Conservation (phyloP, 2,113 vertebrate genomes). For the Platichthys stellatus region DNA sequence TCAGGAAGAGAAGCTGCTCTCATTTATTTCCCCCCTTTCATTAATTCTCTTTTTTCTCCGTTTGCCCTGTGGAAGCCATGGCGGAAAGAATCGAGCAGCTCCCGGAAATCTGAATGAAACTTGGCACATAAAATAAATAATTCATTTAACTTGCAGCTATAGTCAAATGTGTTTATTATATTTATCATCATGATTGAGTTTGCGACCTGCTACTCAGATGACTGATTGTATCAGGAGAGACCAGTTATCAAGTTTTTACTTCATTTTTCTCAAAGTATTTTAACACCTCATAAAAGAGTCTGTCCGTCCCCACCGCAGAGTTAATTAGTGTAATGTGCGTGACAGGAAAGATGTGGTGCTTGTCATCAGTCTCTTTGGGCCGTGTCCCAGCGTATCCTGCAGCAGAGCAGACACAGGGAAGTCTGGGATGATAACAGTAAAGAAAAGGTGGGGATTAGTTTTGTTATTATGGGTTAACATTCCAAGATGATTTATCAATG, state of each 20-base stretch:
- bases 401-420: background rate
- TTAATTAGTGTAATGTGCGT: conserved; percentile 60
- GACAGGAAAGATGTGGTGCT: conserved; percentile 39
- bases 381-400: conserved; percentile 33
- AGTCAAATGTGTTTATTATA: background rate
- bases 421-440: background rate
- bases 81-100: conserved; percentile 5
- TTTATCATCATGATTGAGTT: conserved; percentile 2
- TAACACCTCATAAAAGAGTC: conserved; percentile 22
- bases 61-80: conserved; percentile 8
- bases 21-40: background rate
- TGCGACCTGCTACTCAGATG: background rate
- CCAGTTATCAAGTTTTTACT: conserved; percentile 1
- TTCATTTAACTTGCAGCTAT: conserved; percentile 7
- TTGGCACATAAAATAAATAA: conserved; percentile 16
- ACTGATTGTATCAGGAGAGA: background rate
- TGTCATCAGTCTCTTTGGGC: conserved; percentile 58
- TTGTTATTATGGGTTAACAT: background rate
- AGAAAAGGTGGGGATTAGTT: background rate
- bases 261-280: conserved; percentile 18
- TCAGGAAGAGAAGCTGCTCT: conserved; percentile 1
- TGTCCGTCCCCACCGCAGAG: conserved; percentile 37
- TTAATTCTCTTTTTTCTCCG: conserved; percentile 26
- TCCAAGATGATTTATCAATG: background rate
- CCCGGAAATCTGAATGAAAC: conserved; percentile 15